These are phyloP conservation scores for Synanthedon formicaeformis DNA, from an alignment of 2,888 invertebrate species.

Conservation along the genomic window DNA sequence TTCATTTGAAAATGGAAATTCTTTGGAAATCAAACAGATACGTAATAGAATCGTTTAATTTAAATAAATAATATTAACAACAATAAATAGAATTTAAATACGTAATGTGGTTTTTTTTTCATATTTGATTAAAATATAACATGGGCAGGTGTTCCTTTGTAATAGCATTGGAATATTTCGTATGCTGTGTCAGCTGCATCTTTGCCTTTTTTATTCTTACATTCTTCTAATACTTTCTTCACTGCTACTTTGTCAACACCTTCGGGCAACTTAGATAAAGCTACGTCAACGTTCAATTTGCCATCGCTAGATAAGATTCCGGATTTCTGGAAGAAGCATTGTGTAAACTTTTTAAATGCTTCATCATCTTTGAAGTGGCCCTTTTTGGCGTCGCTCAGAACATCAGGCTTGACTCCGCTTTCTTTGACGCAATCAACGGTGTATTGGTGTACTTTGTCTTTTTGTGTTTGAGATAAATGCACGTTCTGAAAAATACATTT, in stretches of 20 bases:
- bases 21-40: too few relatives aligned
- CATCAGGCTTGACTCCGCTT: slow-evolving; percentile 37
- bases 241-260: slow-evolving; percentile 43
- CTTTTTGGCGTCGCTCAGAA: slow-evolving; percentile 41
- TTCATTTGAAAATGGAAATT: too few relatives aligned
- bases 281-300: slow-evolving; percentile 48
- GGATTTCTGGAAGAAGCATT: slow-evolving; percentile 59
- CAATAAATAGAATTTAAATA: background rate
- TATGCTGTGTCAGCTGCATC: slow-evolving; percentile 47
- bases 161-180: slow-evolving; percentile 56
- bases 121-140: slow-evolving; percentile 10
- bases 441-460: slow-evolving; percentile 30
- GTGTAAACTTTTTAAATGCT: slow-evolving; percentile 46
- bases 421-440: slow-evolving; percentile 41
- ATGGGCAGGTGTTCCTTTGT: slow-evolving; percentile 41
- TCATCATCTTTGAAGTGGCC: slow-evolving; percentile 51
- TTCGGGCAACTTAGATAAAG: slow-evolving; percentile 43
- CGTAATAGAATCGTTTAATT: background rate
- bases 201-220: slow-evolving; percentile 44
- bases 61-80: background rate
- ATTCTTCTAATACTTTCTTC: slow-evolving; percentile 42
- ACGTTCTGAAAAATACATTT: slow-evolving; percentile 31
- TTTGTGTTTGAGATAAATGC: slow-evolving; percentile 31
- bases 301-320: slow-evolving; percentile 38
- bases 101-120: background rate